Percentiles rank a stretch among this genome's conserved stretches.
These are phyloP conservation scores for Nomada hirtipes DNA, from an alignment of 2,888 invertebrate species.

Conservation along the genomic window DNA sequence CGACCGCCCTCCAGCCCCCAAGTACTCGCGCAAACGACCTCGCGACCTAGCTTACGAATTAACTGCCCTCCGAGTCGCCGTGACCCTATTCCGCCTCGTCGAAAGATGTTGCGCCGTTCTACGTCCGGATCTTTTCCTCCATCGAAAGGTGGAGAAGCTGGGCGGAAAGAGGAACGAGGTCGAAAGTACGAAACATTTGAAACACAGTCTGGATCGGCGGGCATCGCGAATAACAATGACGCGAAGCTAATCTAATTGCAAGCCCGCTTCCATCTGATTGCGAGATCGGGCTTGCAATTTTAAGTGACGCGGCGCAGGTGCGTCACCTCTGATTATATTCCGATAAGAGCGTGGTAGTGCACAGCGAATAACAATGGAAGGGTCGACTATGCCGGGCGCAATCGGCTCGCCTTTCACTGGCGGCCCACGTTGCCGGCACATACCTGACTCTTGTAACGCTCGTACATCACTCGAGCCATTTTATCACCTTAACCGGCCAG, in stretches of 20 bases:
- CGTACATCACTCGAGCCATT: conserved; percentile 44
- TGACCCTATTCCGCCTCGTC: neutral
- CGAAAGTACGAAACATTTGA: conserved; percentile 71
- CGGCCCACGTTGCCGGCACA: conserved; percentile 36
- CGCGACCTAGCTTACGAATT: conserved; percentile 77
- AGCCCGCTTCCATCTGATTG: conserved; percentile 50
- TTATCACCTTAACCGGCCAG: conserved; percentile 56
- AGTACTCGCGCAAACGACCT: conserved; percentile 80
- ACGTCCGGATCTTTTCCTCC: neutral
- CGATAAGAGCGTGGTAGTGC: conserved; percentile 69
- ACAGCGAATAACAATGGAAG: conserved; percentile 78
- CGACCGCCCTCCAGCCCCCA: conserved; percentile 54
- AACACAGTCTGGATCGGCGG: conserved; percentile 75
- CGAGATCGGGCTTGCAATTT: conserved; percentile 58
- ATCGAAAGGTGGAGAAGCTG: neutral
- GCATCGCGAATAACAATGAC: conserved; percentile 79
- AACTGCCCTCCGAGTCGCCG: conserved; percentile 59
- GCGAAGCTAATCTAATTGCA: conserved; percentile 70
- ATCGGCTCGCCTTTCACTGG: neutral
- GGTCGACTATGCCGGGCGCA: neutral
- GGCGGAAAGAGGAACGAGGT: conserved; percentile 30
- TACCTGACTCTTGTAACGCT: conserved; percentile 44
- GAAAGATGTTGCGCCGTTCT: conserved; percentile 5
- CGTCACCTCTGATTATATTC: conserved; percentile 76
- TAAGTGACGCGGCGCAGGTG: no score